These are phyloP conservation scores for Oncorhynchus gorbuscha DNA, from an alignment of 2,113 vertebrate species.

Conservation along the genomic window DNA sequence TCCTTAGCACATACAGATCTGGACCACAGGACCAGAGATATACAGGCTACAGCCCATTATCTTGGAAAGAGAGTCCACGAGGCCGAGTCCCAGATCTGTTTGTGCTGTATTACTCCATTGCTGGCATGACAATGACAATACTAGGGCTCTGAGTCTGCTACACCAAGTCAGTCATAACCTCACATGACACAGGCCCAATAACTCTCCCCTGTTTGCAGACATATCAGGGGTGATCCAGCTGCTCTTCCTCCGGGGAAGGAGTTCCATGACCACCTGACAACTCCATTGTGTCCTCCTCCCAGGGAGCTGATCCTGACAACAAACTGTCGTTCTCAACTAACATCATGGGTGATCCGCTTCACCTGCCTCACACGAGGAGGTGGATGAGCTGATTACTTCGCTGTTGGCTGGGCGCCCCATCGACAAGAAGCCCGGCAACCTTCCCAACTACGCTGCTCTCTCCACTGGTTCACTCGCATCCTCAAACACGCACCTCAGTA, in stretches of 20 bases:
- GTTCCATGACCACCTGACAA: no score
- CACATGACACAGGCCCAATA: background rate
- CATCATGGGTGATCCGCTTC: slow-evolving; percentile 98
- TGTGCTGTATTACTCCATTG: no score
- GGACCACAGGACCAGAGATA: no score
- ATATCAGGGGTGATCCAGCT: slow-evolving; percentile 96
- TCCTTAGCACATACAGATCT: background rate
- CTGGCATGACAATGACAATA: no score
- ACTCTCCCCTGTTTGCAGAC: slow-evolving; percentile 40
- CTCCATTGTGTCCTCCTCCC: no score
- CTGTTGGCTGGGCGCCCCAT: slow-evolving; percentile 98
- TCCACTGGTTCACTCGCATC: slow-evolving; percentile 99
- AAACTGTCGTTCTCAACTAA: no score
- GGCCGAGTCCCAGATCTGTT: no score
- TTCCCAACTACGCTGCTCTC: slow-evolving; percentile 97
- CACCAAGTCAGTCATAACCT: no score
- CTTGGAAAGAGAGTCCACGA: no score
- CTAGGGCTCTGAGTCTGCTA: no score
- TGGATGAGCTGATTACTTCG: slow-evolving; percentile 98
- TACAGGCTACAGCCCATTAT: background rate
- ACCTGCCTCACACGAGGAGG: slow-evolving; percentile 96
- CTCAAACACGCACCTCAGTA: slow-evolving; percentile 97
- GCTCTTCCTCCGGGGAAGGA: no score
- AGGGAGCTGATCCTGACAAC: slow-evolving; percentile 98
- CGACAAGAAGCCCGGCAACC: slow-evolving; percentile 98